phyloP scores from a whole-genome alignment of 2,797 vertebrate genomes.

The Coregonus sp. region DNA sequence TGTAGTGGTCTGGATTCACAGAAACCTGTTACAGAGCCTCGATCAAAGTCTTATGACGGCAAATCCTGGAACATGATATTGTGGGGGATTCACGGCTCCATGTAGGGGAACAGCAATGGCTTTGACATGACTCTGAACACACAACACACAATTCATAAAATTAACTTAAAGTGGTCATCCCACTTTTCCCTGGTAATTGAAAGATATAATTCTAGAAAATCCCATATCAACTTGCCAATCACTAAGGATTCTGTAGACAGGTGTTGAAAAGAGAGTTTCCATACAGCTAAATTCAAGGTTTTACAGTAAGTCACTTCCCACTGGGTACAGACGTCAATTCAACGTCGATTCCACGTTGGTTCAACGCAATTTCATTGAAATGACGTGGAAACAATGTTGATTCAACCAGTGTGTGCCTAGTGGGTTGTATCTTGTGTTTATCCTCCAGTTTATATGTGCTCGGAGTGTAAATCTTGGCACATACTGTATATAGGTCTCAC shows the following conservation, averaged over 20 bases:
- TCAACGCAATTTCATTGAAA: too few relatives aligned
- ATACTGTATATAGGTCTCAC: neutral
- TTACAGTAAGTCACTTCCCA: neutral
- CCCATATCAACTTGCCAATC: neutral
- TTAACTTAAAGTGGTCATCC: neutral
- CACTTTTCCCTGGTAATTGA: neutral
- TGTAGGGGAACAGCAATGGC: neutral
- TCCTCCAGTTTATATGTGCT: neutral
- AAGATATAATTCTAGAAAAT: conserved; percentile 1
- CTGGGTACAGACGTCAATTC: too few relatives aligned
- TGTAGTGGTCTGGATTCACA: neutral
- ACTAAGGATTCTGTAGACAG: too few relatives aligned
- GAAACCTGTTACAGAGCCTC: neutral
- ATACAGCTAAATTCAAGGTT: neutral
- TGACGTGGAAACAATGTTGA: neutral
- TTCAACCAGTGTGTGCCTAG: neutral
- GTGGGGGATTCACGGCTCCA: neutral
- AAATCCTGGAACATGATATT: neutral
- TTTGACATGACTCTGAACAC: neutral
- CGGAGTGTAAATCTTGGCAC: neutral
- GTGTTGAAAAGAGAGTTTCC: too few relatives aligned
- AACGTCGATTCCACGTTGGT: too few relatives aligned
- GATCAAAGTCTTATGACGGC: neutral
- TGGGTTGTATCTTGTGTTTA: neutral
- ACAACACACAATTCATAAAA: neutral